phyloP scores from a whole-genome alignment of 64 coral and sea anemone species.

The Hydrozoanthus tunicans region DNA sequence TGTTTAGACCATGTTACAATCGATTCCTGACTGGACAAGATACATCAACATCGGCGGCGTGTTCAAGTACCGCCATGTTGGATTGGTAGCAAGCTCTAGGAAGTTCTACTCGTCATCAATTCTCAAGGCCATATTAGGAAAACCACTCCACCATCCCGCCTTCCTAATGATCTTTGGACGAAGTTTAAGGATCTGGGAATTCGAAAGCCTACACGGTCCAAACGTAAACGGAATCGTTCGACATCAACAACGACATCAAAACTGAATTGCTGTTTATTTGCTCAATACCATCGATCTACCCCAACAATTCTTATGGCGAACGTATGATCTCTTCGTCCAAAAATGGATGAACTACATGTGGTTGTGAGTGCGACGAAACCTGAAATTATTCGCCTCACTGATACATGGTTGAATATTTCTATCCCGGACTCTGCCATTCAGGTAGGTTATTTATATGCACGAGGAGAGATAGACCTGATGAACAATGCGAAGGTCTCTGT shows the following conservation, averaged over 20 bases:
- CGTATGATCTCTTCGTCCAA: neutral
- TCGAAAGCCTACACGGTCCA: neutral
- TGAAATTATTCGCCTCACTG: neutral
- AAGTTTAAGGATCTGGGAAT: neutral
- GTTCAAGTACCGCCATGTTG: neutral
- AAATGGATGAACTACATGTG: neutral
- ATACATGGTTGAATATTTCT: constrained; percentile 62
- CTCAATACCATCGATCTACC: neutral
- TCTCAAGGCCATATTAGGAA: neutral
- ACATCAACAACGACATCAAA: neutral
- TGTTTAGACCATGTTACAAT: neutral
- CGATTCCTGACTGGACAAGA: neutral
- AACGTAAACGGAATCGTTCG: neutral
- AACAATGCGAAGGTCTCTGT: constrained; percentile 64
- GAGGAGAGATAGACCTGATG: constrained; percentile 52
- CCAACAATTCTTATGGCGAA: neutral
- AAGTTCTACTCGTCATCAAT: neutral
- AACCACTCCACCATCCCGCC: neutral
- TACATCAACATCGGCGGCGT: neutral
- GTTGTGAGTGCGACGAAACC: neutral
- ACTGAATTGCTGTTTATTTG: neutral
- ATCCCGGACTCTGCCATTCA: constrained; percentile 50
- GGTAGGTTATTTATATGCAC: constrained; percentile 53
- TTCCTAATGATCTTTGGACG: neutral
- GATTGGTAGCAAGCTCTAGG: neutral